Base-by-base conservation (phyloP, 2,113 vertebrate species). In the Centropus bengalensis region DNA sequence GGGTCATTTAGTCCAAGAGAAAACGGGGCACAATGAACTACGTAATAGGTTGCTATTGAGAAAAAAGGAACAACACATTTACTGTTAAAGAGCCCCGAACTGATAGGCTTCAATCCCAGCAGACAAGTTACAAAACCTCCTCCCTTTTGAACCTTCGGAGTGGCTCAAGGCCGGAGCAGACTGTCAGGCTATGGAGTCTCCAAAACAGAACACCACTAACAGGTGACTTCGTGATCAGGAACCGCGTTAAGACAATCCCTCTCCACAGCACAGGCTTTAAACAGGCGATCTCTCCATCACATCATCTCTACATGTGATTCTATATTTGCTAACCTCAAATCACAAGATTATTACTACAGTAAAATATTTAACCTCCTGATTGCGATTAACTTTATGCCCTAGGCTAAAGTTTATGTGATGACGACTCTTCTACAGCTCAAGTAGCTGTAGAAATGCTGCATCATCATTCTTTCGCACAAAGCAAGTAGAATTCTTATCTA, bases 181-280 rank as follows among this genome's bases (percentile, higher is more conserved):
- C 3, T 3, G 52, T 51, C 60, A 64, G 10, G 42, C 14, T 56
- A 44, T 45, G 20, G 22, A 82, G n/a, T 49, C 54, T 76, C 40
- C 64, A 62, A 36, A 92, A 54, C 30, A 70, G 51, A 4, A 42
- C 19, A 11, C 3, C 20, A 5, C 8, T 73, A 77, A 66, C 38
- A 74, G 26, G 20, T 75, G 32, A 67, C 51, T 7, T 14, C 54
- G 23, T 33, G 32, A 32, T 33, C 42, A 63, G 28, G 30, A 59
- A 54, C 59, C 28, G 12, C 0, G 3, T 51, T 63, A 76, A 40
- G 69, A 51, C 0, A 0, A 63, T 67, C 38, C 56, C 78, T 60
- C 47, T 89, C 77, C 54, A 64, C 28, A 81, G 49, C 32, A 79
- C 5, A 36, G 23, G 56, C 36, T 70, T 36, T 67, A 71, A 73